A percentile compares a stretch with the other conserved stretches of the same genome.
Conservation (phyloP, 2,113 vertebrate genomes). For the Festucalex cinctus region DNA sequence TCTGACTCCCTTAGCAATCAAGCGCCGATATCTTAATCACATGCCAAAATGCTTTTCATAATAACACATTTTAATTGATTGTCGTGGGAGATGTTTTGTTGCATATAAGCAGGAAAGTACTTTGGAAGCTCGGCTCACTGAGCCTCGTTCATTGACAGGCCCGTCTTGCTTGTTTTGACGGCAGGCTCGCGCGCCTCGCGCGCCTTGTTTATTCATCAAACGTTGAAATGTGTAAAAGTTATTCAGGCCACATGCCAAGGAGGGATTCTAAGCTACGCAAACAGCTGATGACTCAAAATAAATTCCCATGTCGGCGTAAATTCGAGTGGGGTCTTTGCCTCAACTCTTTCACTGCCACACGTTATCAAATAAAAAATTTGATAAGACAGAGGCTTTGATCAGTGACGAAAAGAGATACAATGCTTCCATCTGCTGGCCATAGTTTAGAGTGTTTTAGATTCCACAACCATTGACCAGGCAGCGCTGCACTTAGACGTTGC, state of each 20-base stretch:
- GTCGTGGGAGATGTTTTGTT: constrained; percentile 62
- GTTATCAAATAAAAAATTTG: too few species aligned
- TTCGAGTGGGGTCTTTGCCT: constrained; percentile 15
- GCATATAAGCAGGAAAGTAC: constrained; percentile 33
- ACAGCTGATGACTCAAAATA: constrained; percentile 58
- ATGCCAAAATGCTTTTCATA: constrained; percentile 68
- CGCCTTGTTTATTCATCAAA: constrained; percentile 40
- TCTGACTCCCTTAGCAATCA: constrained; percentile 73
- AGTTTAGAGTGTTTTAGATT: too few species aligned
- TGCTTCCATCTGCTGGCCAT: too few species aligned
- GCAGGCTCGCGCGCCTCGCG: neutral
- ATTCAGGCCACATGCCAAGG: constrained; percentile 42
- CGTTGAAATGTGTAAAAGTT: constrained; percentile 41
- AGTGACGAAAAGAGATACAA: too few species aligned
- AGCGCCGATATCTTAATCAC: constrained; percentile 67
- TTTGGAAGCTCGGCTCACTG: constrained; percentile 44
- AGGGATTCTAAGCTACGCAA: constrained; percentile 36
- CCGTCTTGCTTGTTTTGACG: constrained; percentile 53
- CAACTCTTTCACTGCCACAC: too few species aligned
- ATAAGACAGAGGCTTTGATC: too few species aligned
- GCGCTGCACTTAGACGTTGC: too few species aligned
- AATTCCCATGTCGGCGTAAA: constrained; percentile 57
- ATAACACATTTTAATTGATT: constrained; percentile 69
- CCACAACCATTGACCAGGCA: too few species aligned
- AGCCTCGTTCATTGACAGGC: constrained; percentile 32